phyloP scores from a whole-genome alignment of 2,113 vertebrate genomes.

The Colaptes auratus region DNA sequence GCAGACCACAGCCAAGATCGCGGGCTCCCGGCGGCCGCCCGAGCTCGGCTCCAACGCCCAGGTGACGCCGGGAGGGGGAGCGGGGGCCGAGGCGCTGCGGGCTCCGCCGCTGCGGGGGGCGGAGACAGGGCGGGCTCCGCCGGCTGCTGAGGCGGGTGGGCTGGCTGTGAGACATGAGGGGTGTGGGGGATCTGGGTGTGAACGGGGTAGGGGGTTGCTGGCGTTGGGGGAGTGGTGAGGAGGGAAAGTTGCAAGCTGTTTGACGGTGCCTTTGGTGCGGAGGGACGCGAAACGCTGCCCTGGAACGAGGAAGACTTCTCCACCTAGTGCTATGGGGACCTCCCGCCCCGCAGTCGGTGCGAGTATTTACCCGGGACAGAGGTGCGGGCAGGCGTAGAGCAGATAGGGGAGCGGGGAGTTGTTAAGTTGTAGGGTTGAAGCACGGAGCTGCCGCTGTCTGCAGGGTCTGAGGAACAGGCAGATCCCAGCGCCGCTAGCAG shows the following conservation, averaged over 20 bases:
- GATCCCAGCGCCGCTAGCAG: background rate
- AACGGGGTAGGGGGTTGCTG: background rate
- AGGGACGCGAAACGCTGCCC: background rate
- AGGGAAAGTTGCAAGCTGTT: rapidly evolving
- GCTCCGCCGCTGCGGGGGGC: background rate
- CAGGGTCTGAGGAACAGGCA: background rate
- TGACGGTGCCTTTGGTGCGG: rapidly evolving
- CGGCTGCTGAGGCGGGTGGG: too few relatives aligned
- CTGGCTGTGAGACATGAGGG: background rate
- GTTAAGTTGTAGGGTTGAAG: background rate
- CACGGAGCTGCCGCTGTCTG: rapidly evolving
- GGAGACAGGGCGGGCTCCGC: background rate
- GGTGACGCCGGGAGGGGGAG: slow-evolving; percentile 43
- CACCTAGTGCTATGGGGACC: background rate
- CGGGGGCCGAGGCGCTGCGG: background rate
- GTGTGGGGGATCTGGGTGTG: too few relatives aligned
- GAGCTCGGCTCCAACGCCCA: slow-evolving; percentile 73
- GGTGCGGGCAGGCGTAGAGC: background rate
- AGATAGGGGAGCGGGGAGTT: background rate
- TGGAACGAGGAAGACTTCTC: too few relatives aligned
- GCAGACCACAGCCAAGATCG: slow-evolving; percentile 72
- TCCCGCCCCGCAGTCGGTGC: rapidly evolving
- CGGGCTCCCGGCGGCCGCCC: slow-evolving; percentile 62
- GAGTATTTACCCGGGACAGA: background rate
- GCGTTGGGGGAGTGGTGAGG: too few relatives aligned